Evolutionary conservation across 2,888 invertebrate species (phyloP).

Genomic region (Conistra vaccinii): DNA sequence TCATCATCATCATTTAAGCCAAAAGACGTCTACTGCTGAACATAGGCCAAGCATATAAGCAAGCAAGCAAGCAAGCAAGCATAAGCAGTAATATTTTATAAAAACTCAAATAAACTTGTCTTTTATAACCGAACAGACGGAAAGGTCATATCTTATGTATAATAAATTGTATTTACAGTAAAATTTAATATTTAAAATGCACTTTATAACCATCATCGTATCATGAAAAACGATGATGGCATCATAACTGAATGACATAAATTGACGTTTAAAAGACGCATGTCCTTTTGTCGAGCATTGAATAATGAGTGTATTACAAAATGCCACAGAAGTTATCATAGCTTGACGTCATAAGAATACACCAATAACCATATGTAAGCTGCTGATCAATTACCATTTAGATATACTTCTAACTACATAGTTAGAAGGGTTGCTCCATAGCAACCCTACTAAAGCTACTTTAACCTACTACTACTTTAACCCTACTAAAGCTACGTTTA

Average conservation of each 20-base stretch:
- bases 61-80: no score
- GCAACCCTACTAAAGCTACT: neutral
- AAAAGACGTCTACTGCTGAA: no score
- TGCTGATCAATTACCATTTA: neutral
- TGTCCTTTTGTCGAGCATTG: conserved; percentile 4
- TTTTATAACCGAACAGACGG: neutral
- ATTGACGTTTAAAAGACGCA: neutral
- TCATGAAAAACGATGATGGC: neutral
- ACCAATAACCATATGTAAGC: neutral
- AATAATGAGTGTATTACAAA: conserved; percentile 8
- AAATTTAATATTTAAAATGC: neutral
- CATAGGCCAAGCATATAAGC: no score
- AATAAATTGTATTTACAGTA: neutral
- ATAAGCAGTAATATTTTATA: no score
- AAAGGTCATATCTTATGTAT: neutral
- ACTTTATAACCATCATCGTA: neutral
- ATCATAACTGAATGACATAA: conserved; percentile 1
- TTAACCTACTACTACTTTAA: no score
- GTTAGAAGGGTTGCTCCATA: no score
- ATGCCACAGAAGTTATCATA: neutral
- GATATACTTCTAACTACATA: no score
- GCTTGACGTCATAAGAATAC: neutral
- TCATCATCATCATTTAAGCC: no score
- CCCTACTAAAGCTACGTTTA: neutral
- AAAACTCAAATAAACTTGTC: no score